Evolutionary conservation across 2,888 invertebrate species (phyloP), one percentile per base, ranked within the genome.

Genomic region (Acheta domesticus): DNA sequence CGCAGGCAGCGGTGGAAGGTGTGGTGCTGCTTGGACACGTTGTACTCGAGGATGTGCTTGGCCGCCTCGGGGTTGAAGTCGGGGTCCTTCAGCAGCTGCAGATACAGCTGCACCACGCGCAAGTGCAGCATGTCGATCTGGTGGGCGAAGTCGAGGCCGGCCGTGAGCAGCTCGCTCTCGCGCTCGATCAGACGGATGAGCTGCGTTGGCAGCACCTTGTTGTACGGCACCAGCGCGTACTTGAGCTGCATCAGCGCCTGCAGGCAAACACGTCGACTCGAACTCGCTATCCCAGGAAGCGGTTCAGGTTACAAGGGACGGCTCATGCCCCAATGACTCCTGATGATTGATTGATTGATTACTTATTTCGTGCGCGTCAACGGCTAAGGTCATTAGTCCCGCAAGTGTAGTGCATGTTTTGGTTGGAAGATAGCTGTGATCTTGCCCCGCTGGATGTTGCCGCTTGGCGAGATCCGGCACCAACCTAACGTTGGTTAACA

Each of bases 81-180:
- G 0, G 89, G 88, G 12, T 89, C 75, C 85, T 90, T 89, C 81
- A 91, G 89, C 77, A 91, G 88, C 83, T 90, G 89, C 36, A 90
- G 86, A n/a, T 77, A 78, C 75, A 49, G n/a, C 48, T 75, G 75
- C 12, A 92, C 89, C 74, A 93, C 91, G 83, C 95, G 89, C 83
- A 91, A 90, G 82, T 93, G 89, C 76, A 95, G 86, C 82, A 90
- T 90, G 81, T 91, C 90, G 11, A 94, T 86, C 83, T 92, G 89
- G 76, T 88, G 86, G 77, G 88, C 87, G 79, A 89, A 88, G 77
- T 62, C 16, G 16, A 92, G 89, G 73, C 92, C 91, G 82, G 92
- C 87, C 74, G 92, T 90, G n/a, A 93, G 85, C 14, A 95, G 88
- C 82, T 92, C 90, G 80, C 93, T 92, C 85, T 94, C 94, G 84